A percentile compares a stretch with the other conserved stretches of the same genome.
These are phyloP conservation scores for Chalcosyrphus nemorum DNA, from an alignment of 2,888 invertebrate genomes.

Conservation along the genomic window DNA sequence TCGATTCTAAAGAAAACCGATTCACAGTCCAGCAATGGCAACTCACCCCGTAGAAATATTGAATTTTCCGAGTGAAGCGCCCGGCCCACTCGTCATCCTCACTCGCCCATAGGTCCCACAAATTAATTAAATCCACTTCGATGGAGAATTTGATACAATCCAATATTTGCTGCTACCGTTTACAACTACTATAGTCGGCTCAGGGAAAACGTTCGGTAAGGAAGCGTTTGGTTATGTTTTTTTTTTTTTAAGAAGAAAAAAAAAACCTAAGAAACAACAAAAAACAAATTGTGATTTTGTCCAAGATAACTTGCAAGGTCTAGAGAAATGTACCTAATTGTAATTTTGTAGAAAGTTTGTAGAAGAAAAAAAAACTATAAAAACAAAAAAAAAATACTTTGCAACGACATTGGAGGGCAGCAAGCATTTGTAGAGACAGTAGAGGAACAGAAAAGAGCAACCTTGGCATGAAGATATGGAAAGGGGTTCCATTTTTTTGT, in stretches of 20 bases:
- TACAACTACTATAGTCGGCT: constrained; percentile 73
- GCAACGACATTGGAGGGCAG: constrained; percentile 60
- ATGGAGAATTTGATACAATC: constrained; percentile 70
- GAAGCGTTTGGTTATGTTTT: constrained; percentile 69
- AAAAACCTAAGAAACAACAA: constrained; percentile 10
- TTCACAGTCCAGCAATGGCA: constrained; percentile 78
- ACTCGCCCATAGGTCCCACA: constrained; percentile 48
- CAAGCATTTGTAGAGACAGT: constrained; percentile 56
- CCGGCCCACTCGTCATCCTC: constrained; percentile 1
- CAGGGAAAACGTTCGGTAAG: constrained; percentile 73
- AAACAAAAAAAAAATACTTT: constrained; percentile 21
- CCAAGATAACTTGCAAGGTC: constrained; percentile 70
- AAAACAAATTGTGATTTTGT: constrained; percentile 72
- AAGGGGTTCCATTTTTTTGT: constrained; percentile 31
- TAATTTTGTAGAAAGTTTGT: constrained; percentile 72
- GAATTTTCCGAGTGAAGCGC: constrained; percentile 80
- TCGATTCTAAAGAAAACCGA: constrained; percentile 82
- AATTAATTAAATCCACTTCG: constrained; percentile 50
- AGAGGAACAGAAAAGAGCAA: constrained; percentile 66
- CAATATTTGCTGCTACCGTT: constrained; percentile 72
- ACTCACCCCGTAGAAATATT: constrained; percentile 80
- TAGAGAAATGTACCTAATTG: constrained; percentile 72
- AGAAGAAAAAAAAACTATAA: constrained; percentile 35
- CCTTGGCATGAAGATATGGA: constrained; percentile 7
- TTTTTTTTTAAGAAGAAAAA: constrained; percentile 62